These are phyloP conservation scores for Aspidapion aeneum DNA, from an alignment of 2,888 invertebrate genomes.

Conservation along the genomic window DNA sequence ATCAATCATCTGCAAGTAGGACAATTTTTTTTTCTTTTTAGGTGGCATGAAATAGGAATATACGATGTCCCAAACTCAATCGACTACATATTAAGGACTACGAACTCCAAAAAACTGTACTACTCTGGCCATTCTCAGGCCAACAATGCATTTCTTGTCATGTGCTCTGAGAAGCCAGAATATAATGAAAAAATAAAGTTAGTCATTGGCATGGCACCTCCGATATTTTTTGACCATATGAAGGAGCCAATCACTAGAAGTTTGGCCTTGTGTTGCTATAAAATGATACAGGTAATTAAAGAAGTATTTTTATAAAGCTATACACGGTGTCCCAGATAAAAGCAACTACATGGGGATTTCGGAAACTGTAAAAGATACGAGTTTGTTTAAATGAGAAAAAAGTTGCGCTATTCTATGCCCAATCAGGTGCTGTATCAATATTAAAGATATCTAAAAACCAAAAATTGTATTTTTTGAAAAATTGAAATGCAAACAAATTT, in stretches of 20 bases:
- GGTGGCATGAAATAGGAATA: constrained; percentile 79
- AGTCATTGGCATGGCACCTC: constrained; percentile 21
- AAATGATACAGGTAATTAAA: background rate
- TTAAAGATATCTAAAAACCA: no score
- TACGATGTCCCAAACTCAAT: constrained; percentile 78
- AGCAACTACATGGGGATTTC: no score
- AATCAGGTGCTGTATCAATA: no score
- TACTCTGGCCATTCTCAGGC: constrained; percentile 83
- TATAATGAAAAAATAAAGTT: constrained; percentile 60
- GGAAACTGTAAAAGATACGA: no score
- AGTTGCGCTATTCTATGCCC: no score
- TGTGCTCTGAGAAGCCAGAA: constrained; percentile 60
- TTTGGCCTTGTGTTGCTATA: constrained; percentile 5
- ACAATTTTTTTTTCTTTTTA: no score
- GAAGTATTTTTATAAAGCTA: no score
- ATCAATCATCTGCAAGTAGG: no score
- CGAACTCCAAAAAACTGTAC: constrained; percentile 58
- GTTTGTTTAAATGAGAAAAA: no score
- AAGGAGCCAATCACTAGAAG: constrained; percentile 11
- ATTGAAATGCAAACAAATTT: no score
- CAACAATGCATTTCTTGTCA: constrained; percentile 62
- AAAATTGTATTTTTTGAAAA: no score
- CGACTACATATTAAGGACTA: constrained; percentile 59
- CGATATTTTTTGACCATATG: constrained; percentile 13
- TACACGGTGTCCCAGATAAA: no score